Percentiles rank a stretch among this genome's conserved stretches.
These are phyloP conservation scores for Falco biarmicus DNA, from an alignment of 2,797 vertebrate species.

Conservation along the genomic window DNA sequence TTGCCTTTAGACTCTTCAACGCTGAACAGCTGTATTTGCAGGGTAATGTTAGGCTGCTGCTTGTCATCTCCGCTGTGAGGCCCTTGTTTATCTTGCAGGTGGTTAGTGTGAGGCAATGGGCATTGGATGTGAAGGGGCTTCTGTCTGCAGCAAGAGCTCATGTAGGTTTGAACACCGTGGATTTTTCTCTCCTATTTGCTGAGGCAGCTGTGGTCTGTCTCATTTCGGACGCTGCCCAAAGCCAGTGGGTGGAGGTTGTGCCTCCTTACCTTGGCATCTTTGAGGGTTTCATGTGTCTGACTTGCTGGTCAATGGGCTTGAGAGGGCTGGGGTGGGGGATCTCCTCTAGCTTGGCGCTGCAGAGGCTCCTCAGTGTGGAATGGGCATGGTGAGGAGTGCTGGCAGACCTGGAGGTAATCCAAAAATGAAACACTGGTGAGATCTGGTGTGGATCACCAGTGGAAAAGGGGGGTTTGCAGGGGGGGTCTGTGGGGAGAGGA, in stretches of 20 bases:
- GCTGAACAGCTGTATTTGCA: constrained; percentile 55
- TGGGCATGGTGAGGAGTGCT: background rate
- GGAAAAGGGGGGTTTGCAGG: background rate
- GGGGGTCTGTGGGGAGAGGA: background rate
- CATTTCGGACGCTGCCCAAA: rapidly evolving
- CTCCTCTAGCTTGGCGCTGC: background rate
- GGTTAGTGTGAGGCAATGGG: background rate
- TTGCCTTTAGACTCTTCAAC: constrained; percentile 53
- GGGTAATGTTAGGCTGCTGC: constrained; percentile 49
- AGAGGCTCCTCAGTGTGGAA: background rate
- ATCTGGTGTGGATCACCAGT: background rate
- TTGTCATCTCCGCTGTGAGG: constrained; percentile 29
- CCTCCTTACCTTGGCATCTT: background rate
- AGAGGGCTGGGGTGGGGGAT: background rate
- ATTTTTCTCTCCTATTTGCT: constrained; percentile 5
- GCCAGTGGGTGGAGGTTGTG: background rate
- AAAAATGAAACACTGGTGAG: background rate
- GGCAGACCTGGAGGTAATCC: background rate
- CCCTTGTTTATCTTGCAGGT: constrained; percentile 46
- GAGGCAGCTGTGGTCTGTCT: background rate
- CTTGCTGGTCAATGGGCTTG: background rate
- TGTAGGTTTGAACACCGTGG: constrained; percentile 8
- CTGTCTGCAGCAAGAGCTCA: constrained; percentile 36
- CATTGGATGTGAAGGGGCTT: background rate
- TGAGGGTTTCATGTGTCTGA: background rate